These are phyloP conservation scores for Sebastes elongatus DNA, from an alignment of 2,797 vertebrate species.

Conservation along the genomic window DNA sequence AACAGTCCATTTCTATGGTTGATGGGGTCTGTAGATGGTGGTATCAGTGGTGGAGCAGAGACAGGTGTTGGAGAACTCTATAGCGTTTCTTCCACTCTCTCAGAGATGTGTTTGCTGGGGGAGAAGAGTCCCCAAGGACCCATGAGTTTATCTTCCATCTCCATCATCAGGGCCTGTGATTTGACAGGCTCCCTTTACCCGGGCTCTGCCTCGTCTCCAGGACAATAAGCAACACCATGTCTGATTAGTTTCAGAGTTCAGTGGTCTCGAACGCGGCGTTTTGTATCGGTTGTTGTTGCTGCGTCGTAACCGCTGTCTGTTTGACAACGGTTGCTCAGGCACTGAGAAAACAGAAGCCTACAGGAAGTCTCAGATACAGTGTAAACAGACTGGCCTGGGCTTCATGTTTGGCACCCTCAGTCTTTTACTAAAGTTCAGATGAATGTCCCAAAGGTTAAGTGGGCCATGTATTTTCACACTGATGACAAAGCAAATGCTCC, in stretches of 20 bases:
- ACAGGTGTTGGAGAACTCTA: slow-evolving; percentile 84
- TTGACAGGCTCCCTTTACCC: slow-evolving; percentile 84
- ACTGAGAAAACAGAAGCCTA: slow-evolving; percentile 75
- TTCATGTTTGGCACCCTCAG: not conserved
- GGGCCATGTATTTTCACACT: not conserved
- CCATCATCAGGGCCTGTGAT: slow-evolving; percentile 84
- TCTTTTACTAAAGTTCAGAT: slow-evolving; percentile 19
- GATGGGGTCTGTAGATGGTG: slow-evolving; percentile 71
- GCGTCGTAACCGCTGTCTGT: slow-evolving; percentile 80
- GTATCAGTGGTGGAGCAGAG: slow-evolving; percentile 67
- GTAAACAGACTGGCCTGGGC: slow-evolving; percentile 42
- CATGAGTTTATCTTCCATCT: slow-evolving; percentile 86
- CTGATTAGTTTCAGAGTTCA: slow-evolving; percentile 90
- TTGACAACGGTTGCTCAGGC: slow-evolving; percentile 79
- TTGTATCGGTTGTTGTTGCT: slow-evolving; percentile 82
- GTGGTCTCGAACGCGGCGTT: slow-evolving; percentile 84
- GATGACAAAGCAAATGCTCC: not conserved
- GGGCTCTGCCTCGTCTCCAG: slow-evolving; percentile 80
- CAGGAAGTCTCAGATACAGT: slow-evolving; percentile 44
- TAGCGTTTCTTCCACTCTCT: slow-evolving; percentile 72
- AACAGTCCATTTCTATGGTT: slow-evolving; percentile 81
- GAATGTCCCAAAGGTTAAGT: not conserved
- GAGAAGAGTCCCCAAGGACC: slow-evolving; percentile 78
- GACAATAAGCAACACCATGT: slow-evolving; percentile 88
- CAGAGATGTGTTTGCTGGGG: slow-evolving; percentile 77